Evolutionary conservation across 2,113 vertebrate genomes (phyloP), one percentile per base, ranked within the genome.

Genomic region (Hyaena hyaena): DNA sequence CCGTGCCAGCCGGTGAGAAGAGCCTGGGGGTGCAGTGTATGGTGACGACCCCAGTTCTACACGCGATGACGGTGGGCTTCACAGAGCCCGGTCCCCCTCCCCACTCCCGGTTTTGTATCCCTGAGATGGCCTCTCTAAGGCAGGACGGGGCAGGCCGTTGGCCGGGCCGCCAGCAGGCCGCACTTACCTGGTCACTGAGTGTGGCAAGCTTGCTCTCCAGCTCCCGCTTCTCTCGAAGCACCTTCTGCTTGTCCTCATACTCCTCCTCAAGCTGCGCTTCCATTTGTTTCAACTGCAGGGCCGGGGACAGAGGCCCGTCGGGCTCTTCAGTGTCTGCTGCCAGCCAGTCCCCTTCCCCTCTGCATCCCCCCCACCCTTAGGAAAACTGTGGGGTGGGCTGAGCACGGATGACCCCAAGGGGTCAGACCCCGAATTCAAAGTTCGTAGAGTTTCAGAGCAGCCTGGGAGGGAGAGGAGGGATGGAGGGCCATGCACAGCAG

Each of bases 191-290:
- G 96, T 99, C 99, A 0, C 99, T 99, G 80, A 99, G 99, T 0
- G 98, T 97, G 4, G 99, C 96, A 53, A 99, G 98, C 97, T 99
- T 99, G 86, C 98, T 98, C 98, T 99, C 99, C 98, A 99, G 98
- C 50, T 99, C 99, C 89, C 99, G 98, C 97, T 99, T 99, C 97
- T 99, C 99, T 48, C 99, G 99, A 69, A 99, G 98, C 65, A 99
- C 99, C 98, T 99, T 99, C 98, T 99, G 99, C 97, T 99, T 99
- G 73, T 99, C 99, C 84, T 99, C 99, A 0, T 99, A 99, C 86
- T 99, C 99, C 87, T 99, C 99, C 96, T 99, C 99, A 28, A 99
- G 99, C 98, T 99, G 99, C 68, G 99, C 98, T 93, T 99, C 99
- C 99, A 99, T 99, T 98, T 99, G 99, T 96, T 99, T 99, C 97